phyloP scores from a whole-genome alignment of 2,797 vertebrate genomes.

The Pseudochirops cupreus region DNA sequence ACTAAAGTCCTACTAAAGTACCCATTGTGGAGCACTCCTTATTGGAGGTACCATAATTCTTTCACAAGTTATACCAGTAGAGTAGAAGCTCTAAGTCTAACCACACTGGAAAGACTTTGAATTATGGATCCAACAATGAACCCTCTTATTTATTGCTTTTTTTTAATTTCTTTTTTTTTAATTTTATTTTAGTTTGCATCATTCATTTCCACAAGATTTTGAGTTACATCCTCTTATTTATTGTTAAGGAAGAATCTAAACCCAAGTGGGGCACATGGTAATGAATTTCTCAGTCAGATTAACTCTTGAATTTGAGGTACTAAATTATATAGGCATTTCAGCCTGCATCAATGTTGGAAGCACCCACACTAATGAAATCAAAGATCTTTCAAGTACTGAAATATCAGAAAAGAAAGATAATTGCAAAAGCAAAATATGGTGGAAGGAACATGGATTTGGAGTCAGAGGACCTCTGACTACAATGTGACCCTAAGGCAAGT shows the following conservation, averaged over 20 bases:
- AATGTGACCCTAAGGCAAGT: not conserved
- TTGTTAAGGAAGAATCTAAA: not conserved
- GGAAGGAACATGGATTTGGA: not conserved
- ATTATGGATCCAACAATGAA: not conserved
- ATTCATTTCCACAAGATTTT: too few species aligned
- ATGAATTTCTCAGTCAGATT: not conserved
- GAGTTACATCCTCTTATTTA: not conserved
- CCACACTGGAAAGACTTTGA: not conserved
- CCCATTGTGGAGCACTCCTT: not conserved
- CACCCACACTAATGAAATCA: not conserved
- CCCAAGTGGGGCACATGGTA: not conserved
- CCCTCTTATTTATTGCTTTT: not conserved
- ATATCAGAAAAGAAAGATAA: not conserved
- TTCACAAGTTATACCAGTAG: not conserved
- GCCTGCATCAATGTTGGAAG: not conserved
- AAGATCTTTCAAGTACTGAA: not conserved
- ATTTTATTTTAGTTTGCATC: too few species aligned
- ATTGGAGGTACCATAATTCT: not conserved
- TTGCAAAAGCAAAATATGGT: not conserved
- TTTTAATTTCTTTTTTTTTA: too few species aligned
- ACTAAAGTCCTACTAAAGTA: not conserved
- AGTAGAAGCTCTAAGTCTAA: not conserved
- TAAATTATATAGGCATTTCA: not conserved
- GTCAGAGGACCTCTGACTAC: not conserved
- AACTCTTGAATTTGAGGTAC: not conserved